These are phyloP conservation scores for Tethea ocularis DNA, from an alignment of 2,888 invertebrate species.

Conservation along the genomic window DNA sequence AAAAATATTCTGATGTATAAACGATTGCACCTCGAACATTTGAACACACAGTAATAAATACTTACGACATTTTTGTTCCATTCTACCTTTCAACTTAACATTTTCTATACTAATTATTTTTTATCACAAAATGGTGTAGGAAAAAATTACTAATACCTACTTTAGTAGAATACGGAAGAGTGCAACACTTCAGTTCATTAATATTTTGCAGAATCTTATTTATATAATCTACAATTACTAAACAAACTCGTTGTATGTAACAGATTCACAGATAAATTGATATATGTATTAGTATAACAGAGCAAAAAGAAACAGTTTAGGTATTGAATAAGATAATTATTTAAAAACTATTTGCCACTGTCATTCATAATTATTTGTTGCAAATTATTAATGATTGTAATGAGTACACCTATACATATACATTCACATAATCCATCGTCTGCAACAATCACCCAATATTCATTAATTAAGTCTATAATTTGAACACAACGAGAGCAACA, in stretches of 20 bases:
- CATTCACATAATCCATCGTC: neutral
- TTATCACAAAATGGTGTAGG: constrained; percentile 10
- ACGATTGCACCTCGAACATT: constrained; percentile 9
- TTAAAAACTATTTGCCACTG: no score
- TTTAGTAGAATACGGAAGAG: no score
- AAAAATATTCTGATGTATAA: constrained; percentile 27
- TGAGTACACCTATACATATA: neutral
- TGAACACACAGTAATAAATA: constrained; percentile 1
- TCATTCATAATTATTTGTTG: neutral
- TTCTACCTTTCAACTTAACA: neutral
- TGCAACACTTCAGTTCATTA: neutral
- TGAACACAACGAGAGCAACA: neutral
- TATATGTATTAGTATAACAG: no score
- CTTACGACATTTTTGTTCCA: neutral
- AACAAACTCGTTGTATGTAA: neutral
- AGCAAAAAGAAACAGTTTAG: no score
- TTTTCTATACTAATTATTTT: neutral
- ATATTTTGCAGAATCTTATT: neutral
- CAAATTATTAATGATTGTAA: neutral
- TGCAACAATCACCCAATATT: neutral
- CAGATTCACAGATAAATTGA: no score
- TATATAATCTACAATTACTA: neutral
- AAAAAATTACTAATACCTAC: neutral
- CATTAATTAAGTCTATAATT: neutral
- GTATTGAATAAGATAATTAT: no score